Percentiles rank a stretch among this genome's conserved stretches.
These are phyloP conservation scores for Laticauda colubrina DNA, from an alignment of 2,113 vertebrate species.

Conservation along the genomic window DNA sequence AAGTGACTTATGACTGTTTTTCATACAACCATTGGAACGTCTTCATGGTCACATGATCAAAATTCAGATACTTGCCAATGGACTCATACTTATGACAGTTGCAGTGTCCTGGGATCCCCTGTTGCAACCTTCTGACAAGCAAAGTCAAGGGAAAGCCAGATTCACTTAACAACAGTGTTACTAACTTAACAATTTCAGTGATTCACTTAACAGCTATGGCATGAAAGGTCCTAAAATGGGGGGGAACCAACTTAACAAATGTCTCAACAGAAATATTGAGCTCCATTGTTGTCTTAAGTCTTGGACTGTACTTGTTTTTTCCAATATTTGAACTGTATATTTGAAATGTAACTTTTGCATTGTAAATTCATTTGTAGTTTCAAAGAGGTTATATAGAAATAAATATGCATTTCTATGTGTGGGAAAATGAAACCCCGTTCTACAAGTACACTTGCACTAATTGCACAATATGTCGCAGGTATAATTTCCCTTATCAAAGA, in stretches of 20 bases:
- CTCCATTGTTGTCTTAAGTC: neutral
- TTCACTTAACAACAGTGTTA: neutral
- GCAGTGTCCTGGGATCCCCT: neutral
- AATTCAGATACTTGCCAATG: neutral
- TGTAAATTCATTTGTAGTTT: neutral
- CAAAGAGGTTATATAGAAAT: neutral
- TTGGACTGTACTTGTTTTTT: neutral
- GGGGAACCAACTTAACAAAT: neutral
- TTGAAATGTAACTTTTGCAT: neutral
- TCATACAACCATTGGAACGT: neutral
- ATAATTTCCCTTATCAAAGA: neutral
- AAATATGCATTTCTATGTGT: neutral
- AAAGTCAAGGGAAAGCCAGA: neutral
- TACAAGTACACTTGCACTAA: neutral
- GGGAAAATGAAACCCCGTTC: neutral
- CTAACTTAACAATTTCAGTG: neutral
- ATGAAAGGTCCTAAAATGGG: neutral
- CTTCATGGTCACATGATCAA: neutral
- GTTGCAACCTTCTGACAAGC: neutral
- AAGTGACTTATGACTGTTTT: neutral
- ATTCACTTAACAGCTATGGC: neutral
- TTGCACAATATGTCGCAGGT: neutral
- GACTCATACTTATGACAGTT: neutral
- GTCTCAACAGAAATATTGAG: neutral
- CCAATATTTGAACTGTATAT: neutral